Percentiles rank a stretch among this genome's conserved stretches.
Conservation (phyloP, 2,113 vertebrate genomes). For the Gavialis gangeticus region DNA sequence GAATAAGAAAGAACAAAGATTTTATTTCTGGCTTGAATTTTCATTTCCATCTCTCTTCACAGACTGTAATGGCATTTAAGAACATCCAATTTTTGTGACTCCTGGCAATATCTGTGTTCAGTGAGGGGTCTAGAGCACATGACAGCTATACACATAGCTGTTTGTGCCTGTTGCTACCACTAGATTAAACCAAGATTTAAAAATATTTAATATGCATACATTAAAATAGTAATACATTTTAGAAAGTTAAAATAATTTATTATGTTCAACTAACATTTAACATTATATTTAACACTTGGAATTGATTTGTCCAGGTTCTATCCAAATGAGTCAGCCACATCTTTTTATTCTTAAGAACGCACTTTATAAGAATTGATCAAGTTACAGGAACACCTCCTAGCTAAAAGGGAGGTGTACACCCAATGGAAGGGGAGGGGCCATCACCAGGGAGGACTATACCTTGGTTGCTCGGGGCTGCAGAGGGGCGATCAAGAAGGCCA, state of each 20-base stretch:
- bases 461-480: too few species aligned
- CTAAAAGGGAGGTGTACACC: too few species aligned
- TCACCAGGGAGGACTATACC: too few species aligned
- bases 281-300: not conserved
- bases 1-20: not conserved
- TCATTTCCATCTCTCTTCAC: not conserved
- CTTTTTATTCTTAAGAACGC: not conserved
- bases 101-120: not conserved
- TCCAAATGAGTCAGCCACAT: not conserved
- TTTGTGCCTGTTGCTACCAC: not conserved
- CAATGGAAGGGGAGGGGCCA: too few species aligned
- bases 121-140: not conserved
- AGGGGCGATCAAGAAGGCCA: too few species aligned
- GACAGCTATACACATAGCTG: not conserved
- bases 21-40: not conserved
- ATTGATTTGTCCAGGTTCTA: not conserved
- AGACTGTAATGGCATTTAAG: not conserved
- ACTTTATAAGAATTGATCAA: not conserved
- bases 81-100: not conserved
- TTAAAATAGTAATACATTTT: not conserved
- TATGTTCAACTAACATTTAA: not conserved
- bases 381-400: not conserved
- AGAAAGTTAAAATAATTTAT: not conserved
- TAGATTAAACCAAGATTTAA: not conserved
- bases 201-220: not conserved